Conservation (phyloP, 2,888 invertebrate genomes). For the Luperina testacea region DNA sequence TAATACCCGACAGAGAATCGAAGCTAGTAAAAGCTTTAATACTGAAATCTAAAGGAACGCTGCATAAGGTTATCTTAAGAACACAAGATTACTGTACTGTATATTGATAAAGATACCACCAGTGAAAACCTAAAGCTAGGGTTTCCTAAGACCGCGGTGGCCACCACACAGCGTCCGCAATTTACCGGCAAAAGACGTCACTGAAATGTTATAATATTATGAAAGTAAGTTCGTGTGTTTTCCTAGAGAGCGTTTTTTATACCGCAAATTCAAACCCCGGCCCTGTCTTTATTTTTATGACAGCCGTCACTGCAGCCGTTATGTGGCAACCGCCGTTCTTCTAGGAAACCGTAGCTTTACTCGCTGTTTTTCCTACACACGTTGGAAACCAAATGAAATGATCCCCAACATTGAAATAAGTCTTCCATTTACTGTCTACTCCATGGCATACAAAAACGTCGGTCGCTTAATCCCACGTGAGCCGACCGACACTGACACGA, state of each 20-base stretch:
- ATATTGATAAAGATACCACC: neutral
- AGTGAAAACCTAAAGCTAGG: neutral
- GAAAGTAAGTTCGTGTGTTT: neutral
- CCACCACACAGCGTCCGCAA: neutral
- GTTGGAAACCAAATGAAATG: no score
- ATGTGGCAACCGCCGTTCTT: neutral
- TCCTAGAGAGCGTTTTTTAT: neutral
- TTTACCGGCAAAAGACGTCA: neutral
- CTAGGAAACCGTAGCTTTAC: neutral
- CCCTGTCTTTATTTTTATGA: neutral
- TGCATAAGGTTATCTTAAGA: neutral
- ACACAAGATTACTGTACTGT: neutral
- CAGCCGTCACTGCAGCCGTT: neutral
- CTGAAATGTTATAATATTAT: neutral
- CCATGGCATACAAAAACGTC: conserved; percentile 19
- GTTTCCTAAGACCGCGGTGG: neutral
- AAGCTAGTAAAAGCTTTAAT: no score
- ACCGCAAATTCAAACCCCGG: neutral
- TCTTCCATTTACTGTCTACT: conserved; percentile 17
- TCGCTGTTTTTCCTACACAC: neutral
- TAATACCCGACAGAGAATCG: no score
- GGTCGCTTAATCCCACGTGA: conserved; percentile 63
- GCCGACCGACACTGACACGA: conserved; percentile 56
- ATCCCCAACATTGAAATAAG: neutral
- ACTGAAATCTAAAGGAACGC: neutral